Base-by-base conservation (phyloP, 1,140 invertebrate species). In the Camponotus vicinus region DNA sequence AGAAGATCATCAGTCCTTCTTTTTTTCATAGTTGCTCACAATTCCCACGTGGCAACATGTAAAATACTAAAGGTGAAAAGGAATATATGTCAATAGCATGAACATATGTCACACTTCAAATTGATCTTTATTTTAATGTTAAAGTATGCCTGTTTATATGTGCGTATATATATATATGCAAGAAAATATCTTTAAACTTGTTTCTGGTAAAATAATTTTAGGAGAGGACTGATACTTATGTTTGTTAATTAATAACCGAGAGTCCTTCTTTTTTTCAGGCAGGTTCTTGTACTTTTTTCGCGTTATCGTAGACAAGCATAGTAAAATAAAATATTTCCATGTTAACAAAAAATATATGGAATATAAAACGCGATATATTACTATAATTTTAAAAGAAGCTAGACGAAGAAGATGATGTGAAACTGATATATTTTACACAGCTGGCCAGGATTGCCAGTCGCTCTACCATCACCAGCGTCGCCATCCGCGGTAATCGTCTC, bases 401-500 rank as follows among this genome's bases (percentile, higher is more conserved):
- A 34, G 21, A 63, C 5, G 32, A 34, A 15, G 5, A 32, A 69
- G 8, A 55, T 69, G 8, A 45, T 49, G 27, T 69, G 27, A 27
- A 69, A 69, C 15, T 21, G 45, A 27, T 21, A 55, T 8, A n/a
- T 27, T 90, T 61, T 91, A 73, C 77, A 42, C 82, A 95, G 95
- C 89, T 95, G 95, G 95, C 95, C 95, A 87, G 94, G 95, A 91
- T 86, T 95, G 73, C 93, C 94, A 67, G 94, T 92, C 83, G 91
- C 94, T 0, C 91, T 97, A 70, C 97, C 97, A 42, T 97, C 97
- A 59, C 97, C 97, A 15, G 96, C 97, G 8, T 97, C 96, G 15
- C 96, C 97, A 15, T 96, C 96, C 77, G 97, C 97, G 40, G 96
- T 97, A n/a, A 96, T 97, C 86, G 97, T 97, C 82, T 97, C 97